Conservation (phyloP, 2,888 invertebrate genomes). For the Loripinus fragilis region DNA sequence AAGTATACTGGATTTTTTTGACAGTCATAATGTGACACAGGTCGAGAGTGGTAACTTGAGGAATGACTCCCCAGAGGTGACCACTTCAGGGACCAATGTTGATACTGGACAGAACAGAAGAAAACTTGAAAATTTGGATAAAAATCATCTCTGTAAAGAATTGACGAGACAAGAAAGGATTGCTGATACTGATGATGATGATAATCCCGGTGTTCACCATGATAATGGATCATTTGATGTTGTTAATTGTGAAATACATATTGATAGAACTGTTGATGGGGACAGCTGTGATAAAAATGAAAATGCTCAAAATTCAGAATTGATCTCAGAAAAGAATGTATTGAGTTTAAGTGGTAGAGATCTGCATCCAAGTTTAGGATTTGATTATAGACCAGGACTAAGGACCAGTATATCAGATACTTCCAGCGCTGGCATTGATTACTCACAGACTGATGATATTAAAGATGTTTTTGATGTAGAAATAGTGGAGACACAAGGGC, state of each 20-base stretch:
- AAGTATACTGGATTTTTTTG: conserved; percentile 45
- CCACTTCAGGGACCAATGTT: conserved; percentile 9
- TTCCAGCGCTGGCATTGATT: conserved; percentile 40
- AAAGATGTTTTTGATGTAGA: conserved; percentile 22
- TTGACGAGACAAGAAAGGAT: neutral
- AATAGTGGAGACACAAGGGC: neutral
- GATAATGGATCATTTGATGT: neutral
- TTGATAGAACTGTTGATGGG: neutral
- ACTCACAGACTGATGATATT: conserved; percentile 17
- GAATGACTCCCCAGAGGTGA: neutral
- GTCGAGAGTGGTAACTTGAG: conserved; percentile 18
- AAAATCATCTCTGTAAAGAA: neutral
- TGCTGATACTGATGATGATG: neutral
- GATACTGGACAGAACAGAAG: conserved; percentile 4
- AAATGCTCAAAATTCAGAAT: neutral
- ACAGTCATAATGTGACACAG: conserved; percentile 40
- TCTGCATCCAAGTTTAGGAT: neutral
- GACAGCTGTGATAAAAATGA: neutral
- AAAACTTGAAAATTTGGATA: neutral
- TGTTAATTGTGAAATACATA: neutral
- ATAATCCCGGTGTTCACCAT: neutral
- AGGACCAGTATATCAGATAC: neutral
- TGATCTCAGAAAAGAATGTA: neutral
- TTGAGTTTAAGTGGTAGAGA: neutral
- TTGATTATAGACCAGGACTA: neutral